phyloP scores from a whole-genome alignment of 2,113 vertebrate species.

The Leucopsar rothschildi region DNA sequence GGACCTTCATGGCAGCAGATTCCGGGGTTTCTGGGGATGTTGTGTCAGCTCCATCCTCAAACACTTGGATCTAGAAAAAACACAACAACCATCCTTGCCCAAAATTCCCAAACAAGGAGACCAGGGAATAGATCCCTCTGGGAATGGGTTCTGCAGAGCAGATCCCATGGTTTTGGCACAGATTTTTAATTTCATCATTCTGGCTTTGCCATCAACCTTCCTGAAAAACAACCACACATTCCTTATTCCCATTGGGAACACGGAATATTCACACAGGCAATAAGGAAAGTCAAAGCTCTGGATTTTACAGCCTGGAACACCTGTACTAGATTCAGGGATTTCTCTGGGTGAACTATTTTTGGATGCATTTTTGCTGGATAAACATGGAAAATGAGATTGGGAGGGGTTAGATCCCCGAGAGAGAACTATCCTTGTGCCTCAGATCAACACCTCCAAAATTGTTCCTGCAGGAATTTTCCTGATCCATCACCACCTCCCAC shows the following conservation, averaged over 20 bases:
- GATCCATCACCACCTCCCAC: not conserved
- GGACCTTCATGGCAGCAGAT: slow-evolving; percentile 80
- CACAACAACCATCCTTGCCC: not conserved
- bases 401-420: not conserved
- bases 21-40: slow-evolving; percentile 94
- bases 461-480: not conserved
- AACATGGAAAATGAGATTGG: not conserved
- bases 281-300: not conserved
- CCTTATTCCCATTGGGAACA: accelerated
- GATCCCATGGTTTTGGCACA: no score
- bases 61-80: slow-evolving; percentile 86
- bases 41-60: slow-evolving; percentile 92
- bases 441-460: not conserved
- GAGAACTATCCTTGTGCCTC: not conserved
- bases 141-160: not conserved
- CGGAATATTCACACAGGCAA: not conserved
- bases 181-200: not conserved
- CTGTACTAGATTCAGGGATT: not conserved
- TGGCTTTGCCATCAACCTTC: not conserved
- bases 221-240: not conserved
- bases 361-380: not conserved
- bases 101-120: not conserved
- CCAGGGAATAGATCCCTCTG: not conserved
- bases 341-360: not conserved
- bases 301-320: accelerated